phyloP scores from a whole-genome alignment of 2,113 vertebrate species.

The Noturus placidus region DNA sequence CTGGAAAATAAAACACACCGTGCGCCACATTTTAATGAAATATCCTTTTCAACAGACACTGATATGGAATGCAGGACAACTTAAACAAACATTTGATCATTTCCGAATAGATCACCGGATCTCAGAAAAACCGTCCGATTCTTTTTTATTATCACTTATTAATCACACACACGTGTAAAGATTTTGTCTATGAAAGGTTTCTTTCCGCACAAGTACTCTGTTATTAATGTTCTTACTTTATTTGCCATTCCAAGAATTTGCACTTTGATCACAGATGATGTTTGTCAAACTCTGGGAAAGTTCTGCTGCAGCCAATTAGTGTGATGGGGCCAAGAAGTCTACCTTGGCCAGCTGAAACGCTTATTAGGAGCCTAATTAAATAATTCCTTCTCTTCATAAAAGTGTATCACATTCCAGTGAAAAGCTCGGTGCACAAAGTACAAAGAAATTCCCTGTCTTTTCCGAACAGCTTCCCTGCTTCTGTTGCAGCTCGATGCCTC shows the following conservation, averaged over 20 bases:
- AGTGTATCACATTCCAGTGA: slow-evolving; percentile 78
- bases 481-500: slow-evolving; percentile 21
- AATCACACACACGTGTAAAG: background rate
- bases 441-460: slow-evolving; percentile 51
- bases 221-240: slow-evolving; percentile 75
- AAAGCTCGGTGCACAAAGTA: slow-evolving; percentile 67
- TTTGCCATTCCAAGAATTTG: slow-evolving; percentile 80
- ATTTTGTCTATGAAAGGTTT: slow-evolving; percentile 23
- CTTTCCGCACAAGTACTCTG: slow-evolving; percentile 74
- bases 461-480: slow-evolving; percentile 32
- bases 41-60: slow-evolving; percentile 29
- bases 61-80: slow-evolving; percentile 18
- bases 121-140: background rate
- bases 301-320: slow-evolving; percentile 85
- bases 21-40: slow-evolving; percentile 47
- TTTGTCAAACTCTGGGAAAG: slow-evolving; percentile 84
- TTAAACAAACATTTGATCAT: background rate
- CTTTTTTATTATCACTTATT: slow-evolving; percentile 1
- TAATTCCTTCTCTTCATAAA: slow-evolving; percentile 74
- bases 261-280: slow-evolving; percentile 85
- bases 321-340: slow-evolving; percentile 80
- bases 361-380: slow-evolving; percentile 87
- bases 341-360: slow-evolving; percentile 82
- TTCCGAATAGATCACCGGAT: background rate
- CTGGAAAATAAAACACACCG: slow-evolving; percentile 72